Evolutionary conservation across 2,797 vertebrate genomes (phyloP).

Genomic region (Zonotrichia albicollis): DNA sequence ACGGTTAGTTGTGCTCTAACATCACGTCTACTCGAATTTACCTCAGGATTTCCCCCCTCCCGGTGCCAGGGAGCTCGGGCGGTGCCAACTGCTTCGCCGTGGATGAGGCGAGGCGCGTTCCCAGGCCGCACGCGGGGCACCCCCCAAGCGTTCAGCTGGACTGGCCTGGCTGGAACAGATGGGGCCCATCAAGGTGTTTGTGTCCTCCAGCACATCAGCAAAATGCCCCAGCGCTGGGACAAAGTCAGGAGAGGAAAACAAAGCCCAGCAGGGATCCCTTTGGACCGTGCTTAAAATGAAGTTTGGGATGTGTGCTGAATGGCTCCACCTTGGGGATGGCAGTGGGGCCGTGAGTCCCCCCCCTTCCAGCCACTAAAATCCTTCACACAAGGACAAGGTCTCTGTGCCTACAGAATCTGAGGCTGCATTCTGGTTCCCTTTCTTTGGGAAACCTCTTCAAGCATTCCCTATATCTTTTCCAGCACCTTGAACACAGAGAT

Average conservation of each 20-base stretch:
- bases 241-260: constrained; percentile 29
- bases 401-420: not conserved
- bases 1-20: constrained; percentile 58
- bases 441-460: not conserved
- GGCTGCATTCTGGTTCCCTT: not conserved
- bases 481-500: not conserved
- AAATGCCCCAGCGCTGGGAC: not conserved
- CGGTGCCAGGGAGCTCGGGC: constrained; percentile 39
- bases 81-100: constrained; percentile 26
- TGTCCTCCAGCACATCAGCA: constrained; percentile 49
- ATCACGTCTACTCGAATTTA: constrained; percentile 68
- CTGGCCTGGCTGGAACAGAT: constrained; percentile 43
- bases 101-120: constrained; percentile 46
- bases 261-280: not conserved
- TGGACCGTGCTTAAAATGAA: not conserved
- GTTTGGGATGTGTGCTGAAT: not conserved
- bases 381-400: not conserved
- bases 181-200: constrained; percentile 59
- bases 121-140: constrained; percentile 17
- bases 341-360: not conserved
- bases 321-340: not conserved
- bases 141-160: constrained; percentile 46
- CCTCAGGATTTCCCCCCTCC: constrained; percentile 59
- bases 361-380: rapidly evolving
- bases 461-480: not conserved